Conservation (phyloP, 2,113 vertebrate species). For the Hypomesus transpacificus region DNA sequence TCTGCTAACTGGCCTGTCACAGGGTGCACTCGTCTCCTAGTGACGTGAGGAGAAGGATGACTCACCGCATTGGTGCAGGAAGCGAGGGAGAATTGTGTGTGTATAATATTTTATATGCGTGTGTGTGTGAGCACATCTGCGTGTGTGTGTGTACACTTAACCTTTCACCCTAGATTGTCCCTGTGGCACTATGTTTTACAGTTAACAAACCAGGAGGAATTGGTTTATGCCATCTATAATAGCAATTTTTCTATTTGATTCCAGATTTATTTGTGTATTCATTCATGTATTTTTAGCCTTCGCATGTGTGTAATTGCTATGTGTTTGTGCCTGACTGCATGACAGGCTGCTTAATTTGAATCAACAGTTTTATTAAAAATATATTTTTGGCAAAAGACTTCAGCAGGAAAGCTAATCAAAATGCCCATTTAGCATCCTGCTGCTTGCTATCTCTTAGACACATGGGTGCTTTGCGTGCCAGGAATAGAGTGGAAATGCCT, state of each 20-base stretch:
- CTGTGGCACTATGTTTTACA: constrained; percentile 4
- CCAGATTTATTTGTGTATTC: constrained; percentile 44
- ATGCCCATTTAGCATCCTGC: constrained; percentile 20
- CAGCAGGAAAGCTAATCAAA: constrained; percentile 16
- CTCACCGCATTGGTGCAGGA: constrained; percentile 64
- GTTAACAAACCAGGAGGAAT: constrained; percentile 17
- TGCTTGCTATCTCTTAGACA: constrained; percentile 19
- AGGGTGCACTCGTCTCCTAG: constrained; percentile 68
- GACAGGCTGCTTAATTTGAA: constrained; percentile 47
- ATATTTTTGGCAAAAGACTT: not conserved
- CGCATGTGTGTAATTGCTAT: constrained; percentile 49
- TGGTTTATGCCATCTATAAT: constrained; percentile 4
- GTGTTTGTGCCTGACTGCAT: constrained; percentile 22
- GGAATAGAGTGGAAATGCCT: not conserved
- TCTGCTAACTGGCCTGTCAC: constrained; percentile 72
- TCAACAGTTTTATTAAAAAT: not conserved
- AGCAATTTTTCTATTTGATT: constrained; percentile 10
- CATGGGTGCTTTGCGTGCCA: not conserved
- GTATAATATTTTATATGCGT: not conserved
- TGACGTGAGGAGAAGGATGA: constrained; percentile 77
- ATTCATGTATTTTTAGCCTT: constrained; percentile 60
- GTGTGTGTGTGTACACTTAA: constrained; percentile 35
- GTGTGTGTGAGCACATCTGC: not conserved
- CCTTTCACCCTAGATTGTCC: constrained; percentile 43
- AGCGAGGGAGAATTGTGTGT: constrained; percentile 40